phyloP scores from a whole-genome alignment of 1,140 invertebrate genomes.

The Papilio glaucus region DNA sequence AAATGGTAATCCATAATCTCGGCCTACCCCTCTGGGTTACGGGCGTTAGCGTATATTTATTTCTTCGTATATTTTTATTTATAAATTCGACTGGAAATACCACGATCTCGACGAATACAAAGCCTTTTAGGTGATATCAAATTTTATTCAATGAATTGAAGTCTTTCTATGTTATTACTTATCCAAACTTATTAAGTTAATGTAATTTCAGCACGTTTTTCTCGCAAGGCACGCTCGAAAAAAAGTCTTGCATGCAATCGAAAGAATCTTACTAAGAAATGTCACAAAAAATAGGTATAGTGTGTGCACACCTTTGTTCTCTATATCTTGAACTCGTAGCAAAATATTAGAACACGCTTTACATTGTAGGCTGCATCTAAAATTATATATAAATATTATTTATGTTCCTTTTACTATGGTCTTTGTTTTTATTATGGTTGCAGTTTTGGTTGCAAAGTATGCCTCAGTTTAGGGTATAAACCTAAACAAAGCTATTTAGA shows the following conservation, averaged over 20 bases:
- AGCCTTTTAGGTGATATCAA: no score
- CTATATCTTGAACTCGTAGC: background rate
- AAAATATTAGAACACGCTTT: background rate
- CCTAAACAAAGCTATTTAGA: no score
- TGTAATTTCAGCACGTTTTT: slow-evolving; percentile 74
- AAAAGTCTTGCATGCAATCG: slow-evolving; percentile 80
- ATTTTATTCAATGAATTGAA: no score
- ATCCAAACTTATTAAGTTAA: background rate
- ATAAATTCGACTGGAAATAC: no score
- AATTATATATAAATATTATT: no score
- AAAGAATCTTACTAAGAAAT: slow-evolving; percentile 66
- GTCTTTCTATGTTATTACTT: background rate
- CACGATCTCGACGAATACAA: no score
- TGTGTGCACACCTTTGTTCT: slow-evolving; percentile 36
- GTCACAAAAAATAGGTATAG: slow-evolving; percentile 73
- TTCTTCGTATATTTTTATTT: no score
- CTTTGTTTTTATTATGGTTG: background rate
- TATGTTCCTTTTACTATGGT: background rate
- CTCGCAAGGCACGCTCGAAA: slow-evolving; percentile 72
- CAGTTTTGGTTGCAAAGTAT: background rate
- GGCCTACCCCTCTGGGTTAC: no score
- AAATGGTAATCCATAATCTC: no score
- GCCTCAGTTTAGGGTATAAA: no score
- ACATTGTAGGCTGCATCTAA: background rate
- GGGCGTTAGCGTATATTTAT: no score